A percentile compares a stretch with the other conserved stretches of the same genome.
Evolutionary conservation across 2,797 vertebrate species (phyloP).

Genomic region (Rallus crepitans): DNA sequence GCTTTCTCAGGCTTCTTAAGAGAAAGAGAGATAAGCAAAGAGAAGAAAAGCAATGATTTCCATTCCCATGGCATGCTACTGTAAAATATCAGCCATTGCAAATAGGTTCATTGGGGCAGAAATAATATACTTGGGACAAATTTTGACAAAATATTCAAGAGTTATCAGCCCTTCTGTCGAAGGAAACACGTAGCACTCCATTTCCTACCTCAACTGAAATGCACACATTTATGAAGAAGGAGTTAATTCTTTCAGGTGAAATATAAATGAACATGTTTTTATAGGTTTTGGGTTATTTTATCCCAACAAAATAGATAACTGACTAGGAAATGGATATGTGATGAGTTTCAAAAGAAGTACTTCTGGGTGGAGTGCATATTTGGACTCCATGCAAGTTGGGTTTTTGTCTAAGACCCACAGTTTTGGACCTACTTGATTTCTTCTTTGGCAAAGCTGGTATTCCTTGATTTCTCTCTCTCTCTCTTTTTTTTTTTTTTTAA

Average conservation of each 20-base stretch:
- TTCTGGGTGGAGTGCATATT: background rate
- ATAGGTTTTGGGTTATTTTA: background rate
- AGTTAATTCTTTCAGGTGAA: background rate
- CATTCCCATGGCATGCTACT: background rate
- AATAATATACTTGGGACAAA: background rate
- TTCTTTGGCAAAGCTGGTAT: background rate
- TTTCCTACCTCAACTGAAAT: background rate
- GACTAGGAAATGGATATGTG: background rate
- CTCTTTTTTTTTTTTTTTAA: too few relatives aligned
- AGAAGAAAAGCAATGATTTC: background rate
- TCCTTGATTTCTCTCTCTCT: background rate
- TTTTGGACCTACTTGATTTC: background rate
- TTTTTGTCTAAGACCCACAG: background rate
- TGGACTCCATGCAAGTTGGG: background rate
- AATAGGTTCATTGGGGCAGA: background rate
- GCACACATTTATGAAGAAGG: background rate
- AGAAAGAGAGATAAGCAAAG: background rate
- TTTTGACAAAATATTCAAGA: background rate
- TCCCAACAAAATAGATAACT: background rate
- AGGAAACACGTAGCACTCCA: fast-evolving
- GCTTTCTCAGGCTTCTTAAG: background rate
- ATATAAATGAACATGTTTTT: background rate
- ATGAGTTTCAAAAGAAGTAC: background rate
- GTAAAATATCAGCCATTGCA: background rate
- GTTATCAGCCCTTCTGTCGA: background rate